Conservation (phyloP, 2,113 vertebrate genomes). For the Sinocyclocheilus grahami region DNA sequence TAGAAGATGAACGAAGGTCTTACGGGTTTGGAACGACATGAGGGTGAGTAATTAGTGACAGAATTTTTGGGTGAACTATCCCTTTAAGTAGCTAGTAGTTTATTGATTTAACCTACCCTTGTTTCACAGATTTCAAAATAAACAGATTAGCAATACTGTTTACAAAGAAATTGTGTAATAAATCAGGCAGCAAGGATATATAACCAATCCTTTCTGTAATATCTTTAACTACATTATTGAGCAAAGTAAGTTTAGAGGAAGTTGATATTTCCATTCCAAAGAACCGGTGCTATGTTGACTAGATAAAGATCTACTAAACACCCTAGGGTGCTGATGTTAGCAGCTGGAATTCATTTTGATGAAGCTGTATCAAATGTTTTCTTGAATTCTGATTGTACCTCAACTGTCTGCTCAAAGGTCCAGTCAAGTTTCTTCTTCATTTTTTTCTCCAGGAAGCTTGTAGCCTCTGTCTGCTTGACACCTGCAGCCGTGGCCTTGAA, state of each 20-base stretch:
- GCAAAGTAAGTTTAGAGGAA: slow-evolving; percentile 18
- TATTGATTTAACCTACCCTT: not conserved
- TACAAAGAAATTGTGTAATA: slow-evolving; percentile 12
- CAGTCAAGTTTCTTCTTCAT: slow-evolving; percentile 99
- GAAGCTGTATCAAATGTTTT: not conserved
- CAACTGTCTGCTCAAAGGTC: slow-evolving; percentile 94
- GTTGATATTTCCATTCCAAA: not conserved
- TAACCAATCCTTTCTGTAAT: not conserved
- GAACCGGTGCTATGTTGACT: not conserved
- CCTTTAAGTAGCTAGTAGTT: not conserved
- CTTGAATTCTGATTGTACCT: slow-evolving; percentile 75
- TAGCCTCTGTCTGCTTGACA: slow-evolving; percentile 97
- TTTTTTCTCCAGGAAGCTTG: slow-evolving; percentile 99
- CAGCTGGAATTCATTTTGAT: not conserved
- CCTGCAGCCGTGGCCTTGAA: slow-evolving; percentile 98
- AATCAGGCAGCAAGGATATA: not conserved
- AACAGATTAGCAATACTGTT: not conserved
- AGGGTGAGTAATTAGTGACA: too few relatives aligned
- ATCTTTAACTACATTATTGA: not conserved
- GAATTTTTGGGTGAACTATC: too few relatives aligned
- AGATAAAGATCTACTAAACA: not conserved
- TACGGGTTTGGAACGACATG: too few relatives aligned
- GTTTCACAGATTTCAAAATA: not conserved
- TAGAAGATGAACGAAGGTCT: too few relatives aligned
- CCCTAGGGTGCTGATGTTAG: not conserved